A percentile compares a stretch with the other conserved stretches of the same genome.
phyloP scores from a whole-genome alignment of 1,140 invertebrate genomes.

The Helicoverpa zea region DNA sequence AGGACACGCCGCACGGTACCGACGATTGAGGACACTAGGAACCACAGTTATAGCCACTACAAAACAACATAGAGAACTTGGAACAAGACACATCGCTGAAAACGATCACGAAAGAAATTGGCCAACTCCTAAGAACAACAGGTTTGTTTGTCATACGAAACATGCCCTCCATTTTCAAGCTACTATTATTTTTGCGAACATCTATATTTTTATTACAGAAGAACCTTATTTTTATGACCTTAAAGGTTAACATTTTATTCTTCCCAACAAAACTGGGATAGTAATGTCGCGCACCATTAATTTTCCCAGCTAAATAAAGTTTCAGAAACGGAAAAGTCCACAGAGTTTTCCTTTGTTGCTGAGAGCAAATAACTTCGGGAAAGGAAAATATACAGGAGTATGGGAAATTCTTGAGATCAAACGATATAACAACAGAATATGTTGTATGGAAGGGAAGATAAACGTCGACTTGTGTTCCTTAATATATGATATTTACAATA shows the following conservation, averaged over 20 bases:
- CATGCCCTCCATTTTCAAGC: slow-evolving; percentile 2
- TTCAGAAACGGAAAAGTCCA: slow-evolving; percentile 47
- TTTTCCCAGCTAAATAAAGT: slow-evolving; percentile 51
- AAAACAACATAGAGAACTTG: not conserved
- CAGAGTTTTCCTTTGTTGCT: slow-evolving; percentile 43
- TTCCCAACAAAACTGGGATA: slow-evolving; percentile 41
- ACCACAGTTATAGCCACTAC: slow-evolving; percentile 25
- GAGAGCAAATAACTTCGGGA: slow-evolving; percentile 44
- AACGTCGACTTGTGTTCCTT: slow-evolving; percentile 11
- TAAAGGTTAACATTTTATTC: slow-evolving; percentile 43
- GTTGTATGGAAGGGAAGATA: slow-evolving; percentile 14
- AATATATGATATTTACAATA: not conserved
- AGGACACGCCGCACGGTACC: slow-evolving; percentile 9
- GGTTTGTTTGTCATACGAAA: slow-evolving; percentile 14
- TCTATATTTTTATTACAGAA: slow-evolving; percentile 14
- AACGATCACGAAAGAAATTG: slow-evolving; percentile 12
- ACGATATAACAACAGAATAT: slow-evolving; percentile 44
- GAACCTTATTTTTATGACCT: slow-evolving; percentile 44
- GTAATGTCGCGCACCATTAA: slow-evolving; percentile 46
- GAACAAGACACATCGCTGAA: not conserved
- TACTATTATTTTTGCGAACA: not conserved
- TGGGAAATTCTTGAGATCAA: slow-evolving; percentile 41
- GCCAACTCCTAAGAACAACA: not conserved
- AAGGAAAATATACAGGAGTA: slow-evolving; percentile 40
- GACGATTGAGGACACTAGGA: not conserved